These are phyloP conservation scores for Eulemur coronatus DNA, from an alignment of 2,797 vertebrate genomes.

Conservation along the genomic window DNA sequence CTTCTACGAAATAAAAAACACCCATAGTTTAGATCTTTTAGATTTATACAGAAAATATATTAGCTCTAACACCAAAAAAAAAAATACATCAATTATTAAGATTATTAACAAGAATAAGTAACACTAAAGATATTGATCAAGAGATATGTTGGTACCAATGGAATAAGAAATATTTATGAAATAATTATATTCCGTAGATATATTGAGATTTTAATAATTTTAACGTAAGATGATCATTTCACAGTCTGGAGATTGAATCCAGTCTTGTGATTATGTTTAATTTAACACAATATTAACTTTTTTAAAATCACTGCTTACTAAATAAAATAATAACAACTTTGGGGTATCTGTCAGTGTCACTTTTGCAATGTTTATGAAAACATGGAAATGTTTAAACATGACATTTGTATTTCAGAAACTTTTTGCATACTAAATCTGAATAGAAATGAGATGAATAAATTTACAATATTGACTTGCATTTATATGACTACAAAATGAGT, in stretches of 20 bases:
- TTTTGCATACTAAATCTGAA: constrained; percentile 14
- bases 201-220: constrained; percentile 8
- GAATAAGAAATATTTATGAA: background rate
- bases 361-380: constrained; percentile 6
- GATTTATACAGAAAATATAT: background rate
- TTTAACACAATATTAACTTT: background rate
- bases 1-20: background rate
- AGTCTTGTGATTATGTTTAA: background rate
- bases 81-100: background rate
- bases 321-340: background rate
- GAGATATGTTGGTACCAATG: background rate
- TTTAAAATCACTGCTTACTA: background rate
- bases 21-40: background rate
- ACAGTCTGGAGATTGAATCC: background rate
- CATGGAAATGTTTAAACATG: background rate
- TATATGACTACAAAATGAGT: background rate
- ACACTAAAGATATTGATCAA: background rate
- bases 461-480: background rate
- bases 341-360: background rate
- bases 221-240: background rate
- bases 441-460: constrained; percentile 25
- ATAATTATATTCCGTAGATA: background rate
- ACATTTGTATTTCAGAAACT: background rate
- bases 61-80: background rate
- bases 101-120: background rate